Evolutionary conservation across 1,140 invertebrate genomes (phyloP).

Genomic region (Manduca sexta): DNA sequence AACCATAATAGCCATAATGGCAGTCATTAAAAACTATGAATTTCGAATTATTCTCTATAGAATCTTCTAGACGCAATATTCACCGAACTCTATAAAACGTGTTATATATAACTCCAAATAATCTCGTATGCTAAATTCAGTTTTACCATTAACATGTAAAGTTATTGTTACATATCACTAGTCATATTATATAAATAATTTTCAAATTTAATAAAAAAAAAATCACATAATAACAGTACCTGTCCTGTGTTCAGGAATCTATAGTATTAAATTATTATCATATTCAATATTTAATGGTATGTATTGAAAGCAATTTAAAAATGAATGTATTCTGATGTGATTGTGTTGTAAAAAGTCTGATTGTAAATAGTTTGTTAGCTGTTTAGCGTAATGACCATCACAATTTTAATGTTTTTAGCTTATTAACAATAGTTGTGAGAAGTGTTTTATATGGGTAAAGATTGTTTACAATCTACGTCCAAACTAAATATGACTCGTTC

Average conservation of each 20-base stretch:
- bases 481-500: no score
- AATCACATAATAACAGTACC: constrained; percentile 58
- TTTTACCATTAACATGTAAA: constrained; percentile 47
- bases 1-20: no score
- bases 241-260: constrained; percentile 65
- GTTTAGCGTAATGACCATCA: constrained; percentile 37
- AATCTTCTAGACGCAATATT: no score
- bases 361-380: constrained; percentile 47
- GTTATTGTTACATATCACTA: constrained; percentile 70
- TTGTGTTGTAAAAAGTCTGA: constrained; percentile 62
- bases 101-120: no score
- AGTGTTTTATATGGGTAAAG: constrained; percentile 20
- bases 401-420: constrained; percentile 28
- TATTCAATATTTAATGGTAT: constrained; percentile 2
- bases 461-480: no score
- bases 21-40: no score
- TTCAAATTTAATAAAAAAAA: constrained; percentile 29
- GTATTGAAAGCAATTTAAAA: constrained; percentile 3
- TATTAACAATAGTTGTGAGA: constrained; percentile 10
- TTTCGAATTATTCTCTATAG: no score
- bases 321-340: constrained; percentile 8
- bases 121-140: constrained; percentile 6
- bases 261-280: constrained; percentile 3
- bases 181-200: constrained; percentile 47
- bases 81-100: no score